Conservation (phyloP, 1,140 invertebrate genomes). For the Drosophila novamexicana region DNA sequence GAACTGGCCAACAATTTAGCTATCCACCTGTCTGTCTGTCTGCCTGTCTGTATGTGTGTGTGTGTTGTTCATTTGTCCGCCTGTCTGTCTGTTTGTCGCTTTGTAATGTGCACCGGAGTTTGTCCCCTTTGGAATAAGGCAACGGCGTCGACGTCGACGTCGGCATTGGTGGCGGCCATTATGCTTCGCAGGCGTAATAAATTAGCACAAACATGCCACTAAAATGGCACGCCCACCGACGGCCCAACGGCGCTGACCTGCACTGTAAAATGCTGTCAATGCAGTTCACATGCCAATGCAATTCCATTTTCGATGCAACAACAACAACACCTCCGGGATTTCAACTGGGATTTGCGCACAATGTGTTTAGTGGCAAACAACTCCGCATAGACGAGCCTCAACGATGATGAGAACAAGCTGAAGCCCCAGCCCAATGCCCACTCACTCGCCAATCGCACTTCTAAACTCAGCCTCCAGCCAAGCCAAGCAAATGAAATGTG, state of each 20-base stretch:
- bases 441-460: neutral
- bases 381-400: constrained; percentile 13
- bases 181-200: constrained; percentile 77
- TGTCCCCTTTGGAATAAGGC: constrained; percentile 37
- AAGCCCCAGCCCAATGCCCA: neutral
- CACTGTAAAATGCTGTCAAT: constrained; percentile 76
- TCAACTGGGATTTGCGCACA: constrained; percentile 73
- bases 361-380: constrained; percentile 73
- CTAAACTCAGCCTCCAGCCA: neutral
- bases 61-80: neutral
- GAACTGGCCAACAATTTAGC: constrained; percentile 5
- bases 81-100: constrained; percentile 24
- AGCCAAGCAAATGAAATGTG: constrained; percentile 57
- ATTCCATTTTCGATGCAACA: constrained; percentile 50
- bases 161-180: constrained; percentile 56
- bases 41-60: neutral
- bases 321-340: constrained; percentile 70
- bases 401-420: constrained; percentile 15
- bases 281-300: constrained; percentile 68
- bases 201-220: constrained; percentile 81
- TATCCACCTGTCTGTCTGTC: constrained; percentile 14
- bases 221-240: constrained; percentile 69
- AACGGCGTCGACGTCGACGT: constrained; percentile 18
- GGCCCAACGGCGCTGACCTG: constrained; percentile 50
- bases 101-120: constrained; percentile 25